Conservation (phyloP, 2,113 vertebrate species). For the Zosterops lateralis region DNA sequence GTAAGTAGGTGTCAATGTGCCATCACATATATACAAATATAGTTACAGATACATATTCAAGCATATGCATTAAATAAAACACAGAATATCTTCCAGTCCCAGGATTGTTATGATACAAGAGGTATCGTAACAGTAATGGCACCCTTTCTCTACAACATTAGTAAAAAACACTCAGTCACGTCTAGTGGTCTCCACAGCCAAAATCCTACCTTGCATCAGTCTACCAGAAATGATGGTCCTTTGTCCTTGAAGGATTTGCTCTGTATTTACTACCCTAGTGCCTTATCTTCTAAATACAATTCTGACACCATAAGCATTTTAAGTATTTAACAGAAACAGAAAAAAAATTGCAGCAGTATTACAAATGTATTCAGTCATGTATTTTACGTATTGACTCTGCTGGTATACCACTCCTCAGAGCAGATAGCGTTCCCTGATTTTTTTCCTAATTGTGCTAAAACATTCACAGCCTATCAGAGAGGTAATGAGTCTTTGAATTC, state of each 20-base stretch:
- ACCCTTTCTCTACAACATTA: background rate
- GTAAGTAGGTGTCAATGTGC: background rate
- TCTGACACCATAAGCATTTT: background rate
- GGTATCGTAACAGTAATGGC: fast-evolving
- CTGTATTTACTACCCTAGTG: background rate
- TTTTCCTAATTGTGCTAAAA: background rate
- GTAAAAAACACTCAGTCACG: background rate
- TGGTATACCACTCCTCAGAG: background rate
- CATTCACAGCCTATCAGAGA: background rate
- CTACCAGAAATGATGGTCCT: background rate
- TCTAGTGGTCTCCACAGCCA: background rate
- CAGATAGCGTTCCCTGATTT: background rate
- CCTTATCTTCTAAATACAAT: background rate
- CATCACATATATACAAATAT: background rate
- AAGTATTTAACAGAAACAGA: background rate
- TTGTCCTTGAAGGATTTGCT: background rate
- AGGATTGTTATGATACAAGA: background rate
- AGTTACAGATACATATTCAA: background rate
- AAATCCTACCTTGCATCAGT: background rate
- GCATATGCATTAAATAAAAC: background rate
- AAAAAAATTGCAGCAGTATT: background rate
- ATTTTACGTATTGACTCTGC: background rate
- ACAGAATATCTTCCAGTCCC: background rate
- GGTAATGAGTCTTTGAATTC: background rate
- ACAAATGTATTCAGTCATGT: background rate